Percentiles rank a stretch among this genome's conserved stretches.
Conservation (phyloP, 2,113 vertebrate species). For the Symphodus melops region DNA sequence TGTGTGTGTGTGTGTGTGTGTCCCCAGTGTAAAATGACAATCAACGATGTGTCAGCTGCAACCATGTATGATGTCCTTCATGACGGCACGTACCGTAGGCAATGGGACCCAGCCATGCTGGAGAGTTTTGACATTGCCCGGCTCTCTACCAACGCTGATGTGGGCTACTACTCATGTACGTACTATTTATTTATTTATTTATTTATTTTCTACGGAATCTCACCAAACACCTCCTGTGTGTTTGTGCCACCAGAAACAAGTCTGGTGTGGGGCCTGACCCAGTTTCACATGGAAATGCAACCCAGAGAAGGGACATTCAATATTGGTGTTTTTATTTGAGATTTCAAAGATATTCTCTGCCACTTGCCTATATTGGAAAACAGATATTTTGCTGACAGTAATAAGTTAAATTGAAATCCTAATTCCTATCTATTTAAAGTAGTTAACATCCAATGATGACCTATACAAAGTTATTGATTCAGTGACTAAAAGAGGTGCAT, state of each 20-base stretch:
- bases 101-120: conserved; percentile 80
- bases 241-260: neutral
- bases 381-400: too few species aligned
- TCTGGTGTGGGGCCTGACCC: neutral
- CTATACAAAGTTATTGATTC: too few species aligned
- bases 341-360: too few species aligned
- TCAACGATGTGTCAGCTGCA: conserved; percentile 78
- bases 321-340: too few species aligned
- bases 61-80: conserved; percentile 84
- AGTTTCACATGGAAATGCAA: neutral
- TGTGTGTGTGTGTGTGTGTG: neutral
- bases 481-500: too few species aligned
- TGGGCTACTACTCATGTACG: conserved; percentile 86
- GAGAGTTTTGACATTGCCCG: conserved; percentile 81
- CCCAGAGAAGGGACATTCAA: too few species aligned
- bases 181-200: neutral
- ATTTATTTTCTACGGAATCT: neutral
- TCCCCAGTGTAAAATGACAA: conserved; percentile 75
- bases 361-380: too few species aligned
- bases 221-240: neutral
- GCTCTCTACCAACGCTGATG: conserved; percentile 76
- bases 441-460: too few species aligned
- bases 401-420: too few species aligned
- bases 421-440: too few species aligned
- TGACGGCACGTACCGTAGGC: conserved; percentile 71